These are phyloP conservation scores for Entomobrya multifasciata DNA, from an alignment of 2,888 invertebrate genomes.

Conservation along the genomic window DNA sequence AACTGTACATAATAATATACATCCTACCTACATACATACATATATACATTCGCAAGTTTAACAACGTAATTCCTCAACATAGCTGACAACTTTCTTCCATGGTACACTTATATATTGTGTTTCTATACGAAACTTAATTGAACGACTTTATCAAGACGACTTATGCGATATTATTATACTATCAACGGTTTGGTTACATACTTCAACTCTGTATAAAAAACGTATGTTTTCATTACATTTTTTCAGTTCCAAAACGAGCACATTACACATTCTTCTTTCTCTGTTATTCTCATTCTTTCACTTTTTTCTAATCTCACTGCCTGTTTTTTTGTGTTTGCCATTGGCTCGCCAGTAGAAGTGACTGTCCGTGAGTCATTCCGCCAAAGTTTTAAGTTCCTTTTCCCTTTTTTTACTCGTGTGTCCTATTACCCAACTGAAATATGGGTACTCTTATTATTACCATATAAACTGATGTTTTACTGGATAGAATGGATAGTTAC, in stretches of 20 bases:
- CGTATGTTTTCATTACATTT: slow-evolving; percentile 58
- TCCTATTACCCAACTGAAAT: slow-evolving; percentile 42
- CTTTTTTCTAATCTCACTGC: slow-evolving; percentile 49
- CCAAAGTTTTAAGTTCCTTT: slow-evolving; percentile 45
- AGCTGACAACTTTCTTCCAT: slow-evolving; percentile 37
- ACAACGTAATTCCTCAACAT: slow-evolving; percentile 30
- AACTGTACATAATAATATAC: too few relatives aligned
- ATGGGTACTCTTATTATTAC: slow-evolving; percentile 49
- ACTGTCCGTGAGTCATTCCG: slow-evolving; percentile 41
- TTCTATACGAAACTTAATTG: neutral
- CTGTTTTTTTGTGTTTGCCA: neutral
- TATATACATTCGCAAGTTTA: neutral
- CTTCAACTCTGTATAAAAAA: neutral
- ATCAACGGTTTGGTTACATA: slow-evolving; percentile 46
- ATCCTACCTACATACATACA: neutral
- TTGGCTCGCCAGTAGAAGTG: slow-evolving; percentile 4
- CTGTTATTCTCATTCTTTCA: slow-evolving; percentile 66
- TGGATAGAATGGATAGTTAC: slow-evolving; percentile 13
- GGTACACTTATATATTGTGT: too few relatives aligned
- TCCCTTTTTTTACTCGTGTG: slow-evolving; percentile 12
- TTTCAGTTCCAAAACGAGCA: slow-evolving; percentile 34
- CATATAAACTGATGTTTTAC: slow-evolving; percentile 46
- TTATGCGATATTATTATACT: slow-evolving; percentile 50
- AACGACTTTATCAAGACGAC: slow-evolving; percentile 33
- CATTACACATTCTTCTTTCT: slow-evolving; percentile 62